Base-by-base conservation (phyloP, 2,797 vertebrate species). In the Eurystomus glaucurus region DNA sequence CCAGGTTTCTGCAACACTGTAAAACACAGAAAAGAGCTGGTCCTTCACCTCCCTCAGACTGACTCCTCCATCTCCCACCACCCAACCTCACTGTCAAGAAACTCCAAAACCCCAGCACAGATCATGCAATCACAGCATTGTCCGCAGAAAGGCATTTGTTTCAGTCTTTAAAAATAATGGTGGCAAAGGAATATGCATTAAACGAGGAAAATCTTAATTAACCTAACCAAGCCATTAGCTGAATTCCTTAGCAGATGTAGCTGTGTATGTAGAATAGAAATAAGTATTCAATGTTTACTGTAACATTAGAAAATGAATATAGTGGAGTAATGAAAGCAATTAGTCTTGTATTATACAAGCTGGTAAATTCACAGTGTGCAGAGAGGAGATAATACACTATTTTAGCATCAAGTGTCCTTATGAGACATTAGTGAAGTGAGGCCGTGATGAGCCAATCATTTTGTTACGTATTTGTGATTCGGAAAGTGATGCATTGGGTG, bases 271-370 rank as follows among this genome's bases (percentile, higher is more conserved):
- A 31, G 48, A 35, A n/a, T 31, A 84, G 64, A 76, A 90, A 77
- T 26, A 62, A 71, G 45, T 64, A 10, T 33, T 39, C 58, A 25
- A 52, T 31, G 20, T 54, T 77, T 90, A 64, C 23, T 65, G 23
- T 64, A 85, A 81, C 12, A 28, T 68, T 31, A 37, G n/a, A 77
- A 74, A 94, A 90, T 78, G 1, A 81, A 51, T 74, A 65, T 14
- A 45, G 29, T 5, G 29, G n/a, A 74, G 55, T 77, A 92, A 85
- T 85, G 79, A 74, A 92, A 85, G 90, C 70, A 92, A 90, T 90
- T 92, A 92, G 88, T 94, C 55, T 60, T 81, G 35, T 18, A 68
- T 81, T 80, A 29, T 41, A 60, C 19, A 17, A 80, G 70, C 69
- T 76, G n/a, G 39, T 43, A 78, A 88, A 90, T 90, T 29, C 33